Base-by-base conservation (phyloP, 2,113 vertebrate species). In the Cygnus atratus region DNA sequence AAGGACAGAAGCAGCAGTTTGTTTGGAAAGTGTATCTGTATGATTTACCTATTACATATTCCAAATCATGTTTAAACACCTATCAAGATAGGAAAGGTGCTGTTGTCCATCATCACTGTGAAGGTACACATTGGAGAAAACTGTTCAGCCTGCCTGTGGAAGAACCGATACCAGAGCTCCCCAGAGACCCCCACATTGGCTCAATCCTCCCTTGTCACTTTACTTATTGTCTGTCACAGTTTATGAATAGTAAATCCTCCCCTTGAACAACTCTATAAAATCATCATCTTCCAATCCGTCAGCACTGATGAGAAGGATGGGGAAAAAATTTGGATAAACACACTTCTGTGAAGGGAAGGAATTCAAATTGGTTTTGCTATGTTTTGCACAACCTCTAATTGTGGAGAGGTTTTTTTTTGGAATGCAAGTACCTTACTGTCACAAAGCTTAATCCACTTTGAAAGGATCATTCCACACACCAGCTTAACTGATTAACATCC, bases 61-160 rank as follows among this genome's bases (percentile, higher is more conserved):
- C 63, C 41, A 86, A 6, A 46, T 67, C 75, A 39, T 5, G 26
- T 11, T 52, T 35, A 52, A 81, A 65, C 11, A 72, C 22, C n/a
- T 17, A 44, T 16, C 0, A 2, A 72, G 46, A 52, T 9, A 26
- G 26, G 11, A 19, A 29, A 41, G 79, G 26, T 28, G 58, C 33
- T 31, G 28, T 28, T 59, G 66, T 16, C 35, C 2, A 1, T 10
- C 39, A 44, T 39, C 19, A 43, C 62, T 63, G 15, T 24, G 9
- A 72, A 33, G 13, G 11, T 14, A 29, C 2, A 52, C 39, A 39
- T 62, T 88, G 58, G 33, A 86, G 35, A 8, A 39, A 61, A 35
- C 3, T 4, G 18, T 67, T 82, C 3, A 37, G 28, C 25, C 39
- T 4, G 1, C 7, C 35, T 10, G 10, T 0, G 2, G 54, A 58